Evolutionary conservation across 1,140 invertebrate species (phyloP), one percentile per base, ranked within the genome.

Genomic region (Argopecten irradians): DNA sequence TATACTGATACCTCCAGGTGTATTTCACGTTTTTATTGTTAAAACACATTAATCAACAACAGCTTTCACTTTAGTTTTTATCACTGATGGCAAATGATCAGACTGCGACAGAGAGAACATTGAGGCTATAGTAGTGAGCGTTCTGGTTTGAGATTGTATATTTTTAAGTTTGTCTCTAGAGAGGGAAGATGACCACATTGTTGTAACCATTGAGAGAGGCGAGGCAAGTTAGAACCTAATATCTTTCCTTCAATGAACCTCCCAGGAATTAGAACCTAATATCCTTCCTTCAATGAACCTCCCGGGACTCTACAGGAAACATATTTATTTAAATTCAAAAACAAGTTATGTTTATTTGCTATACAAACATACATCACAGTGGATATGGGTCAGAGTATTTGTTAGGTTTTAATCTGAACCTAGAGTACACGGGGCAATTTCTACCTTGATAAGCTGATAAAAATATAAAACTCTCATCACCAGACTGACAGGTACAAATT

Each of bases 351-450:
- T 71, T 71, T 71, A 22, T 28, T 28, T 71, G 55, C n/a, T n/a
- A n/a, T 22, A n/a, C 28, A 28, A 7, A 55, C 22, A 28, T n/a
- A 28, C 55, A 71, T 71, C 22, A 8, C 2, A n/a, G 28, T 16
- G 55, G 14, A 71, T 28, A 28, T 46, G 14, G 43, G 43, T 71
- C n/a, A 28, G 55, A 71, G 55, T 28, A 71, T 71, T 28, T 71
- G 43, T 55, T 55, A 22, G 16, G 43, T 55, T 55, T 55, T 55
- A 55, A 55, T 55, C 43, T 55, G 7, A 71, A 71, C 55, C 28
- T 71, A 71, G 55, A 71, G 55, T 71, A n/a, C 55, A 71, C n/a
- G n/a, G 55, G 55, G 55, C 55, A 71, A 71, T 71, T 71, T 71
- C 55, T 71, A n/a, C 22, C 55, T 46, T 71, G 55, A 71, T 71